Percentiles rank a stretch among this genome's conserved stretches.
Evolutionary conservation across 2,797 vertebrate species (phyloP).

Genomic region (Glossophaga mutica): DNA sequence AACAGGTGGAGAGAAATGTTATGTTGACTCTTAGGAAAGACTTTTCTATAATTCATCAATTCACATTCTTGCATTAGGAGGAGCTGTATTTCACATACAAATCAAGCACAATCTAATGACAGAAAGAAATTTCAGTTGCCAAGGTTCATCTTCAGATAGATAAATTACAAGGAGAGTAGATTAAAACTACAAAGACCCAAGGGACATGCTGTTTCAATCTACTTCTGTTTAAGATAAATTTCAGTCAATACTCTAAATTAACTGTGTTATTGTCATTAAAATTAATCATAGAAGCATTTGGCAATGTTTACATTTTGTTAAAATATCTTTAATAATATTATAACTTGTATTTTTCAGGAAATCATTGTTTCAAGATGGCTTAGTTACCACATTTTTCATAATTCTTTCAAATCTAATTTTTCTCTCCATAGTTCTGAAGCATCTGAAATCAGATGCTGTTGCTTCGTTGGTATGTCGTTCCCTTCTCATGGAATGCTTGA

Average conservation of each 20-base stretch:
- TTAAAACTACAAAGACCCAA: background rate
- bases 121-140: background rate
- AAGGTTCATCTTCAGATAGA: background rate
- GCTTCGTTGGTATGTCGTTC: background rate
- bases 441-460: background rate
- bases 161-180: background rate
- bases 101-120: background rate
- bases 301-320: background rate
- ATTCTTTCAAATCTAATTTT: slow-evolving; percentile 11
- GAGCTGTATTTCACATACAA: background rate
- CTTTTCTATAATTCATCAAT: background rate
- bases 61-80: background rate
- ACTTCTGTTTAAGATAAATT: background rate
- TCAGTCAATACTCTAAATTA: background rate
- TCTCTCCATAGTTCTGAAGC: background rate
- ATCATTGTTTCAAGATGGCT: background rate
- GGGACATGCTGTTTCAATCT: background rate
- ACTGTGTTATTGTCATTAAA: background rate
- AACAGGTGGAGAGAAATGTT: background rate
- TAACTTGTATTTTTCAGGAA: background rate
- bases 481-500: background rate
- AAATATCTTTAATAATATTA: background rate
- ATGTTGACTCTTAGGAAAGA: background rate
- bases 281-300: background rate
- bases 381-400: background rate